These are phyloP conservation scores for Pipistrellus kuhlii DNA, from an alignment of 2,797 vertebrate genomes.

Conservation along the genomic window DNA sequence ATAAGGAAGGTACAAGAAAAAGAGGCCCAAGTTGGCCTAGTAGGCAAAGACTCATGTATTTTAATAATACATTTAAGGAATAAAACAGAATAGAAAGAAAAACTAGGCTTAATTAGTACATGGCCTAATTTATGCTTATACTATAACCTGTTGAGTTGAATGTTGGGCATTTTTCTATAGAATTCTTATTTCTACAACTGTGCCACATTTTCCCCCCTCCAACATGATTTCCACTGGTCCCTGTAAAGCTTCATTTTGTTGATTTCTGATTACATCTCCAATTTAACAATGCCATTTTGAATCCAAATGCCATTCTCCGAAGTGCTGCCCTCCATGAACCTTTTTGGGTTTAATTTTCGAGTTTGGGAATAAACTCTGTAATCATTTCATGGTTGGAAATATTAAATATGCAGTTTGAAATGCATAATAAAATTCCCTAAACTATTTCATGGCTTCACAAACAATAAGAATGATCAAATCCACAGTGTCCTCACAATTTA, in stretches of 20 bases:
- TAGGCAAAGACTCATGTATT: neutral
- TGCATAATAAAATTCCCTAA: slow-evolving; percentile 76
- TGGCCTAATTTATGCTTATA: neutral
- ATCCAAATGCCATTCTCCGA: slow-evolving; percentile 67
- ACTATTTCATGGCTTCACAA: slow-evolving; percentile 66
- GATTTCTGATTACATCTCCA: slow-evolving; percentile 74
- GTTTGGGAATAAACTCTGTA: slow-evolving; percentile 73
- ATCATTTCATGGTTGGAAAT: slow-evolving; percentile 75
- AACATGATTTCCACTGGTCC: slow-evolving; percentile 1
- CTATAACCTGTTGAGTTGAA: slow-evolving; percentile 3
- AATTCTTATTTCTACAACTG: neutral
- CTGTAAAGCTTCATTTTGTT: slow-evolving; percentile 68
- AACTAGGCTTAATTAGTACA: neutral
- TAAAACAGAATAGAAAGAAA: neutral
- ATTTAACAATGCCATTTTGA: slow-evolving; percentile 73
- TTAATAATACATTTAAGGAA: neutral
- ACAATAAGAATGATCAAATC: slow-evolving; percentile 67
- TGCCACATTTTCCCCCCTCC: neutral
- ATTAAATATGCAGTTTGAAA: slow-evolving; percentile 75
- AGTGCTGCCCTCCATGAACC: slow-evolving; percentile 72
- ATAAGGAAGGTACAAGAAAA: neutral
- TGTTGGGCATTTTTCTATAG: neutral
- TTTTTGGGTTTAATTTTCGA: slow-evolving; percentile 74
- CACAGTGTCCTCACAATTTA: slow-evolving; percentile 48
- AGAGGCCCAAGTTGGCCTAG: neutral